These are phyloP conservation scores for Pycnomerus fuliginosus DNA, from an alignment of 2,888 invertebrate species.

Conservation along the genomic window DNA sequence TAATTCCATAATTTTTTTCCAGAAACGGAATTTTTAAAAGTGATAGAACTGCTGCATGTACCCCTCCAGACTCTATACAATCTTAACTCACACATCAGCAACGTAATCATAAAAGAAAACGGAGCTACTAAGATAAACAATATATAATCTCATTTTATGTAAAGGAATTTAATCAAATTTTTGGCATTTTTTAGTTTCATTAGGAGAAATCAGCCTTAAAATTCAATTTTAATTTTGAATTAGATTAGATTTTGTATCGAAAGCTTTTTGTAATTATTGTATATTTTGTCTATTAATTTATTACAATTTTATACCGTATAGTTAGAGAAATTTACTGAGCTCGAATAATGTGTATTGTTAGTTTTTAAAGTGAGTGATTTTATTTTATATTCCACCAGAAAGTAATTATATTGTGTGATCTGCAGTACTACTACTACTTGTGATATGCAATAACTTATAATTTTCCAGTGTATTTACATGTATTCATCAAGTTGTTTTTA, in stretches of 20 bases:
- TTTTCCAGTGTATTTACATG: conserved; percentile 18
- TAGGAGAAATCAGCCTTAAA: conserved; percentile 31
- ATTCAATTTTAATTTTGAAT: conserved; percentile 12
- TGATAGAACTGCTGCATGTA: conserved; percentile 84
- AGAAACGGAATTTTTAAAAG: conserved; percentile 82
- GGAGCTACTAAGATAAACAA: conserved; percentile 25
- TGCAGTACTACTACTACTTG: conserved; percentile 22
- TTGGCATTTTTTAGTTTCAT: conserved; percentile 20
- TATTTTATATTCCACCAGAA: too few relatives aligned
- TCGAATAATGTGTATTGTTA: conserved; percentile 8
- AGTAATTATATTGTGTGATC: conserved; percentile 11
- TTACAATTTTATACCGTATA: conserved; percentile 33
- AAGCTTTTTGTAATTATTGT: conserved; percentile 34
- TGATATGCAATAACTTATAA: conserved; percentile 20
- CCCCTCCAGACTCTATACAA: conserved; percentile 79
- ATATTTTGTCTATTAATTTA: conserved; percentile 32
- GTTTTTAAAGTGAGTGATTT: too few relatives aligned
- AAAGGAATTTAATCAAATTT: neutral
- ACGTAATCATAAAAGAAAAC: conserved; percentile 33
- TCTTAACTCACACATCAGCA: conserved; percentile 13
- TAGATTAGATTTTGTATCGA: conserved; percentile 25
- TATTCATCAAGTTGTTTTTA: conserved; percentile 24
- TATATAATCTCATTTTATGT: conserved; percentile 11
- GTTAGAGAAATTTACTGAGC: conserved; percentile 17
- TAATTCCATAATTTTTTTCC: conserved; percentile 47